Base-by-base conservation (phyloP, 2,888 invertebrate genomes). In the Aphodius granarius region DNA sequence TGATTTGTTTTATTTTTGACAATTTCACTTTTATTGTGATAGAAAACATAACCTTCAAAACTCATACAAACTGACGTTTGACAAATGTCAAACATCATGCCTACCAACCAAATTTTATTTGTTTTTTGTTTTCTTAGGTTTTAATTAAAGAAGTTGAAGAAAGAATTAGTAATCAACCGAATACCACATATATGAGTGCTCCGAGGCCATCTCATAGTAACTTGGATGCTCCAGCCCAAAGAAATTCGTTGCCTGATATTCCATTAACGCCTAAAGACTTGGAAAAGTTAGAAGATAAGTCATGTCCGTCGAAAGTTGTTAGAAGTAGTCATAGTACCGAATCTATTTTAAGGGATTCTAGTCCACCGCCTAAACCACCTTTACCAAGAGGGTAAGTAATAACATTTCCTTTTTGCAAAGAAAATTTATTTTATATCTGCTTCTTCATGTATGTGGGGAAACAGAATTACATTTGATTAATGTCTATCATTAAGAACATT, bases 301-400 rank as follows among this genome's bases (percentile, higher is more conserved):
- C 90, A 5, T 83, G 81, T 85, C 82, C 81, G 13, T 75, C 83
- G 20, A 79, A 81, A 19, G 82, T 83, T 73, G 86, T 94, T 78
- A 91, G 94, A 79, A 93, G 92, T 73, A 94, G 95, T 73, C 94
- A 95, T 85, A 95, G 95, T 82, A 93, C 94, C 4, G 95, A 95
- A 87, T 94, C 94, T 63, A 93, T 95, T 82, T 88, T 95, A 83
- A 88, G 90, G 83, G 92, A 92, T 84, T 88, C 93, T 79, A 91
- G 91, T 86, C 92, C 92, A 77, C 95, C 96, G 76, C 96, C 96
- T 13, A 97, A 97, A 88, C 97, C 97, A 71, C 96, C 97, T 73
- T 89, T 97, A 82, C 96, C 97, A 75, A 92, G 92, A 82, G 91
- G 93, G 92, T 93, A 86, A 86, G 82, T 78, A n/a, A n/a, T n/a